Evolutionary conservation across 2,797 vertebrate species (phyloP).

Genomic region (Onychomys arenicola): DNA sequence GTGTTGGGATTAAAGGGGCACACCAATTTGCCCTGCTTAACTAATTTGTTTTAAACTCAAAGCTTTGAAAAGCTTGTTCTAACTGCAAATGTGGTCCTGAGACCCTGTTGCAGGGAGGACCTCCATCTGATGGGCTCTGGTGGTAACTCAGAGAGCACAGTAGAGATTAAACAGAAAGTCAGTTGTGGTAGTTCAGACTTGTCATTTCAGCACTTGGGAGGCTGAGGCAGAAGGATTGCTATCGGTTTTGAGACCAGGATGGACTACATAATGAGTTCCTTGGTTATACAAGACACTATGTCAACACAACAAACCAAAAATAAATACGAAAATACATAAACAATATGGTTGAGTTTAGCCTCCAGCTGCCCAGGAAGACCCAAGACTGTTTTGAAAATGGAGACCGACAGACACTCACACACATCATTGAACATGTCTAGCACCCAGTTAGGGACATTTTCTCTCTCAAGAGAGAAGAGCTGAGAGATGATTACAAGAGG

Average conservation of each 20-base stretch:
- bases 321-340: neutral
- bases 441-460: neutral
- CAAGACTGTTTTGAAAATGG: neutral
- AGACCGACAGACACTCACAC: neutral
- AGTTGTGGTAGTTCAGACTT: neutral
- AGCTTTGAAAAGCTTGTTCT: neutral
- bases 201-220: neutral
- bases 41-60: neutral
- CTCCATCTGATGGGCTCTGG: neutral
- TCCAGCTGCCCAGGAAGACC: neutral
- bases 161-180: neutral
- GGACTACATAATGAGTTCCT: neutral
- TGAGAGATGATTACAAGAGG: neutral
- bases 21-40: neutral
- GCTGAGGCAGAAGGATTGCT: neutral
- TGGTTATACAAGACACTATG: neutral
- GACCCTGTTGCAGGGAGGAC: neutral
- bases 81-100: neutral
- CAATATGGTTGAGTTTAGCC: neutral
- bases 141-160: neutral
- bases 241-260: neutral
- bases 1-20: neutral
- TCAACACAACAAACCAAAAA: neutral
- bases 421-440: neutral
- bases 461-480: neutral